Evolutionary conservation across 1,140 invertebrate genomes (phyloP).

Genomic region (Galleria mellonella): DNA sequence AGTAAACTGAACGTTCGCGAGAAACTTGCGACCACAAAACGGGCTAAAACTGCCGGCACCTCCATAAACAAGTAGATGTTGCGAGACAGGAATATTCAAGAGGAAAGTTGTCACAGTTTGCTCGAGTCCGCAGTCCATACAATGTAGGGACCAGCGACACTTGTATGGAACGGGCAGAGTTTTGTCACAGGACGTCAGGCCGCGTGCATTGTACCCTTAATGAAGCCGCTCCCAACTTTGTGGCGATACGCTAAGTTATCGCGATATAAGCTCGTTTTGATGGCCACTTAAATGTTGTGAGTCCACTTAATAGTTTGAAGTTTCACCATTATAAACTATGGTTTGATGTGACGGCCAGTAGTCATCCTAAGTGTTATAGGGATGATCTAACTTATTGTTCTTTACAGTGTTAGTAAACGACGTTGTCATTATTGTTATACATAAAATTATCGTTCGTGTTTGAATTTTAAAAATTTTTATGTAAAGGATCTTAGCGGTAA

Average conservation of each 20-base stretch:
- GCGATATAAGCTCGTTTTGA: constrained; percentile 46
- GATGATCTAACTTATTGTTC: background rate
- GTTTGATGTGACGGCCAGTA: constrained; percentile 2
- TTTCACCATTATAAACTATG: constrained; percentile 44
- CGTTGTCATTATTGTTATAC: too few species aligned
- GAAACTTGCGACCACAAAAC: constrained; percentile 51
- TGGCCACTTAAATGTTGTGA: constrained; percentile 45
- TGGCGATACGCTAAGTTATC: constrained; percentile 45
- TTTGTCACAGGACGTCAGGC: constrained; percentile 35
- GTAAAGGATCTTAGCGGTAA: too few species aligned
- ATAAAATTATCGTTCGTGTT: too few species aligned
- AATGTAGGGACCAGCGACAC: constrained; percentile 35
- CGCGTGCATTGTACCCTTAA: constrained; percentile 51
- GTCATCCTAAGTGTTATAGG: background rate
- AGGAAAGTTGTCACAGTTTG: constrained; percentile 44
- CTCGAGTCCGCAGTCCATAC: constrained; percentile 24
- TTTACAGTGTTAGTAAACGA: background rate
- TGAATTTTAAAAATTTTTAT: too few species aligned
- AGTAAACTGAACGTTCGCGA: constrained; percentile 32
- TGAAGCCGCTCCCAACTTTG: constrained; percentile 50
- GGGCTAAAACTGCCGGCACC: constrained; percentile 32
- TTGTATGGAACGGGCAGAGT: constrained; percentile 52
- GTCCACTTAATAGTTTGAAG: constrained; percentile 30
- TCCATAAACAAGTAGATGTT: constrained; percentile 46
- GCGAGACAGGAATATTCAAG: constrained; percentile 55